Percentiles rank a stretch among this genome's conserved stretches.
Conservation (phyloP, 1,140 invertebrate genomes). For the Latrodectus geometricus region DNA sequence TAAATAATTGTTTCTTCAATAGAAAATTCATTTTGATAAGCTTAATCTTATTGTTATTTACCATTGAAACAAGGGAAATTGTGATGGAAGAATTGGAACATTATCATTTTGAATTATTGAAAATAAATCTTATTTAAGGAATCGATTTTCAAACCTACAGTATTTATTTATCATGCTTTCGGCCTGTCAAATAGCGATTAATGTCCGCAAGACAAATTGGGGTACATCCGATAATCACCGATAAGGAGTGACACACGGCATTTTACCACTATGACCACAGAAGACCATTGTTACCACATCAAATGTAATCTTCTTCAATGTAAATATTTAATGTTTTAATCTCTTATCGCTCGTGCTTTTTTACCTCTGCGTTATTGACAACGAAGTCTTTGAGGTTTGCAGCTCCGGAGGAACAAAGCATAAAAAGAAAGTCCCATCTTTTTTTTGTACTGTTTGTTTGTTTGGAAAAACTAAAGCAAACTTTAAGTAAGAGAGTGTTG, state of each 20-base stretch:
- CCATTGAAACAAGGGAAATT: too few species aligned
- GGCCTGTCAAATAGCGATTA: slow-evolving; percentile 45
- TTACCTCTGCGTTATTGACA: slow-evolving; percentile 21
- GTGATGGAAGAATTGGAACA: too few species aligned
- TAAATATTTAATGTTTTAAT: slow-evolving; percentile 61
- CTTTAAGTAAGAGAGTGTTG: too few species aligned
- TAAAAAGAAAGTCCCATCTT: background rate
- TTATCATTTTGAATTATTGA: too few species aligned
- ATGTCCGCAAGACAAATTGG: slow-evolving; percentile 43
- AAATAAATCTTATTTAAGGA: too few species aligned
- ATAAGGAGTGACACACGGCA: slow-evolving; percentile 32
- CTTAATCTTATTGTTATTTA: too few species aligned
- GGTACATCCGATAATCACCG: slow-evolving; percentile 35
- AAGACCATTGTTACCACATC: slow-evolving; percentile 29
- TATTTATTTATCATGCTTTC: slow-evolving; percentile 28
- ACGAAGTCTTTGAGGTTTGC: slow-evolving; percentile 35
- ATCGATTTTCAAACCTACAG: background rate
- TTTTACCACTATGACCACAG: slow-evolving; percentile 33
- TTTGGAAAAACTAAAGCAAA: too few species aligned
- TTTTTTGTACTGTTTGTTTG: too few species aligned
- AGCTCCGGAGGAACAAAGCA: background rate
- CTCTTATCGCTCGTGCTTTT: slow-evolving; percentile 28
- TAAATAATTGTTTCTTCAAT: too few species aligned
- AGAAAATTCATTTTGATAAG: too few species aligned
- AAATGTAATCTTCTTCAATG: slow-evolving; percentile 40